Base-by-base conservation (phyloP, 2,888 invertebrate species). In the Eulithis prunata region DNA sequence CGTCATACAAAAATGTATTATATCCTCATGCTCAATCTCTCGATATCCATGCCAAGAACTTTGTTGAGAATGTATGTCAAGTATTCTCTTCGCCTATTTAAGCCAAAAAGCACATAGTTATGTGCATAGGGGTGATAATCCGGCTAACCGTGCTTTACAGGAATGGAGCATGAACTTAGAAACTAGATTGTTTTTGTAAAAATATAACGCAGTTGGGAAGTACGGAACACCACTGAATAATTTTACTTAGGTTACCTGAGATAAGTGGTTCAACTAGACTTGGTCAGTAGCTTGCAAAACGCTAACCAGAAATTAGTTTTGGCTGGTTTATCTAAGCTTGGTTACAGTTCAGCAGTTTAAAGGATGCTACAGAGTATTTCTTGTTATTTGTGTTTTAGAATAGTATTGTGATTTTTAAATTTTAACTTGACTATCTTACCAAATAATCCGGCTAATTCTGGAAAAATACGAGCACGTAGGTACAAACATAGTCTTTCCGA, bases 11-110 rank as follows among this genome's bases (percentile, higher is more conserved):
- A 49, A 49, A 21, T 21, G 21, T 21, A 21, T 13, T 2, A 47
- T 14, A 47, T 21, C n/a, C 21, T 10, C 21, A 8, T 49, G 10
- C 49, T 21, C 4, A 11, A 53, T 38, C 36, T 2, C 53, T 32
- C 51, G 43, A 28, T 51, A 43, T 14, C 51, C 32, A 14, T 56
- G 51, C 57, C 56, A 57, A 62, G 49, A 62, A 52, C 55, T 38
- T 32, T 36, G 43, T 51, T 14, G 32, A 5, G 43, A 51, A 62
- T 62, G 52, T 62, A 57, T 62, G 57, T 62, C 57, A 57, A 62
- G 62, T 36, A 7, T 21, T 62, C 36, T 45, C 51, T 13, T 55
- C n/a, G 12, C 43, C 14, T 54, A 8, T 41, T 41, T 41, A 62
- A 62, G 62, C 43, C 13, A 43, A 56, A 56, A 56, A 62, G 51